Base-by-base conservation (phyloP, 2,797 vertebrate species). In the Synanceia verrucosa region DNA sequence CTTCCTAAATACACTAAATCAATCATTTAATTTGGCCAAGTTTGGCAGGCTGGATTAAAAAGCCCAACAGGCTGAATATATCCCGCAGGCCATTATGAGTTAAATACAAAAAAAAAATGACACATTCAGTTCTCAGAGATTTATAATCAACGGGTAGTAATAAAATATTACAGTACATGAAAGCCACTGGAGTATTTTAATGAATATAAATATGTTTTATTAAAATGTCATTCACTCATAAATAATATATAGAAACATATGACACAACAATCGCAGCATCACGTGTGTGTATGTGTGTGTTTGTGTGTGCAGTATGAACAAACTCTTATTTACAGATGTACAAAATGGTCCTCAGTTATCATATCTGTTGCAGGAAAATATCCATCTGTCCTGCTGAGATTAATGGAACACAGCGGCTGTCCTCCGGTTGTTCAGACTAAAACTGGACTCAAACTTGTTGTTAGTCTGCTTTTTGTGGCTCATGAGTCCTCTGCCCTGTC, bases 281-380 rank as follows among this genome's bases (percentile, higher is more conserved):
- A 29, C 3, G 43, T 28, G 14, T 51, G 34, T 60, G 53, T 37
- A 34, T 37, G 10, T 53, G 51, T n/a, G 11, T n/a, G 51, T 6
- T n/a, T 29, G 51, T 48, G 65, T 46, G 18, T 9, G 14, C 65
- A 4, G 3, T 19, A n/a, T 28, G 28, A 69, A 73, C 9, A 62
- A 57, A 73, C 63, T 84, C 31, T 67, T 85, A 76, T 71, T 60
- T 76, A 69, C 73, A 85, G 10, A 39, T 94, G 87, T 94, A 96
- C 77, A 95, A 95, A 95, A 93, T 96, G 96, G 96, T 97, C 96
- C 95, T 94, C 93, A 93, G 93, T 91, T 13, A 9, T 78, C 8
- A 50, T 58, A 5, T 51, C 43, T 64, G 56, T 64, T 36, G 66
- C 60, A 74, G 19, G 24, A 37, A 33, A 63, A 59, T 6, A 12